Evolutionary conservation across 2,113 vertebrate genomes (phyloP).

Genomic region (Zosterops lateralis): DNA sequence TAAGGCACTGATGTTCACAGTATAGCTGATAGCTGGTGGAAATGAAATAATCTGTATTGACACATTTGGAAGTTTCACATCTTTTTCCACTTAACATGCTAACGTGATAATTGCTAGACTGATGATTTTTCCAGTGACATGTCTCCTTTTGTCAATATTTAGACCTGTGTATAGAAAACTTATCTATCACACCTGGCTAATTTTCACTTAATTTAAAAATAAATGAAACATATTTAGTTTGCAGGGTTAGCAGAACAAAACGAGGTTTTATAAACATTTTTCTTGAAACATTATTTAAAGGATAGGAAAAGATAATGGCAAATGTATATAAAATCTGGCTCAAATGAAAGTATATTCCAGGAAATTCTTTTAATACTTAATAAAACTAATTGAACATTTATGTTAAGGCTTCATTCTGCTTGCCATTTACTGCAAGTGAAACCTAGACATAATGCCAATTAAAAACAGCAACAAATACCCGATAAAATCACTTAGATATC

Average conservation of each 20-base stretch:
- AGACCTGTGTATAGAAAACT: constrained; percentile 83
- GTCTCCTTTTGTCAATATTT: constrained; percentile 84
- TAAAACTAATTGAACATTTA: constrained; percentile 20
- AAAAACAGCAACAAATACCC: neutral
- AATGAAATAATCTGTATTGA: constrained; percentile 83
- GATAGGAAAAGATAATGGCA: constrained; percentile 39
- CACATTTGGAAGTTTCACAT: constrained; percentile 82
- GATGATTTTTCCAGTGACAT: constrained; percentile 82
- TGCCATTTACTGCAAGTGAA: neutral
- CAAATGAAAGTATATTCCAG: neutral
- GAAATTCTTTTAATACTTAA: neutral
- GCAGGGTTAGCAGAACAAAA: constrained; percentile 71
- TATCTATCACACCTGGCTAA: constrained; percentile 83
- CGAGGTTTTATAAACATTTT: constrained; percentile 67
- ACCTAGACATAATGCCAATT: neutral
- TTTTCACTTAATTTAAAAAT: constrained; percentile 85
- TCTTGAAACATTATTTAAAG: constrained; percentile 56
- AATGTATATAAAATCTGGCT: constrained; percentile 37
- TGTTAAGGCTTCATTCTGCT: neutral
- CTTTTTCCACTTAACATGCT: constrained; percentile 81
- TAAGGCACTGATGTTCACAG: constrained; percentile 72
- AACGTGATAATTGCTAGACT: constrained; percentile 84
- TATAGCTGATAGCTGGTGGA: constrained; percentile 77
- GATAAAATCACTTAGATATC: neutral
- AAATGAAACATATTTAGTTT: constrained; percentile 79